These are phyloP conservation scores for Neomonachus schauinslandi DNA, from an alignment of 2,113 vertebrate species.

Conservation along the genomic window DNA sequence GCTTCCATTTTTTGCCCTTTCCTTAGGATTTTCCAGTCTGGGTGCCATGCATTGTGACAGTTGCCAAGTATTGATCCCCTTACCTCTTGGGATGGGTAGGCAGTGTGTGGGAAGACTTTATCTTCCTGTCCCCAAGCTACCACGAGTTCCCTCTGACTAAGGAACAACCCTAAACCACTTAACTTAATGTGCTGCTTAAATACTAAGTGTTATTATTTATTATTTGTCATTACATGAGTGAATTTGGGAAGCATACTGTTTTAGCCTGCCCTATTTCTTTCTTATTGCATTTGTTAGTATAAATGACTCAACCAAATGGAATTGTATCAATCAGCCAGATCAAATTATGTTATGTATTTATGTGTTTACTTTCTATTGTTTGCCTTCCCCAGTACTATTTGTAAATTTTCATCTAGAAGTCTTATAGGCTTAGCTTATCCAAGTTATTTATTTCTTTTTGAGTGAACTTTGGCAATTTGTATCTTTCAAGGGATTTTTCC, in stretches of 20 bases:
- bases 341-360: not conserved
- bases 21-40: not conserved
- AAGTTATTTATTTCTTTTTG: not conserved
- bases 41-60: not conserved
- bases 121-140: not conserved
- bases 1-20: not conserved
- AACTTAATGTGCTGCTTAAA: not conserved
- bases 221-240: not conserved
- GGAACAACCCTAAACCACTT: not conserved
- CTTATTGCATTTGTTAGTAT: conserved; percentile 1
- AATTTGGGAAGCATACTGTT: not conserved
- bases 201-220: conserved; percentile 5
- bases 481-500: not conserved
- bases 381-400: not conserved
- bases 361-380: not conserved
- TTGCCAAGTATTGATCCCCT: not conserved
- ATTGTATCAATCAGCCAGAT: conserved; percentile 6
- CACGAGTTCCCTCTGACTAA: not conserved
- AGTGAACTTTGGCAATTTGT: not conserved
- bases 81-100: not conserved
- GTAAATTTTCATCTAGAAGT: not conserved
- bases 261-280: not conserved
- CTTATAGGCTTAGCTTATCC: not conserved
- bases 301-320: not conserved
- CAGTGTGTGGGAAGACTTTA: not conserved